phyloP scores from a whole-genome alignment of 2,888 invertebrate species.

The Chydorus sphaericus region DNA sequence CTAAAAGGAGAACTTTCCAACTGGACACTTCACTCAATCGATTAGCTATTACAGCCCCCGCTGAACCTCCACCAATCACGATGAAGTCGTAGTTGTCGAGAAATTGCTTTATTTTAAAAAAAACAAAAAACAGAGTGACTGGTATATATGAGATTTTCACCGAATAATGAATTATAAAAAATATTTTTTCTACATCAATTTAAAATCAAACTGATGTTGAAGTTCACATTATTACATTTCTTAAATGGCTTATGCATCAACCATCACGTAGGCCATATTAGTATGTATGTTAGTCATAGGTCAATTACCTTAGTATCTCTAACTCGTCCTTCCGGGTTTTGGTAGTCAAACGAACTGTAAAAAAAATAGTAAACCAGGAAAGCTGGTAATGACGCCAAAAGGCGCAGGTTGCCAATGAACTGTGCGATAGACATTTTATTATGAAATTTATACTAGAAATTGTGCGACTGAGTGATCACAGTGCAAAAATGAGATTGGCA shows the following conservation, averaged over 20 bases:
- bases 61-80: slow-evolving; percentile 50
- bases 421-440: not conserved
- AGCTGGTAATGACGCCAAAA: not conserved
- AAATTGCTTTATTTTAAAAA: not conserved
- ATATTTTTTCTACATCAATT: too few relatives aligned
- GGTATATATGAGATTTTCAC: too few relatives aligned
- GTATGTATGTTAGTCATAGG: too few relatives aligned
- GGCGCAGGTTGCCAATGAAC: not conserved
- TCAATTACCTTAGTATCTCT: not conserved
- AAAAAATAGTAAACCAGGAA: not conserved
- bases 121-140: too few relatives aligned
- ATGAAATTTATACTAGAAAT: too few relatives aligned
- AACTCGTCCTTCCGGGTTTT: not conserved
- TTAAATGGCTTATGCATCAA: too few relatives aligned
- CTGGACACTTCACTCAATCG: slow-evolving; percentile 47
- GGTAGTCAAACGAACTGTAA: not conserved
- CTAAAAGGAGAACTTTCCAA: slow-evolving; percentile 52
- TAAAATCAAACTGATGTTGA: too few relatives aligned
- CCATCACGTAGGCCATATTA: too few relatives aligned
- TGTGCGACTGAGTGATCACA: too few relatives aligned
- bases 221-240: too few relatives aligned
- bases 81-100: slow-evolving; percentile 35
- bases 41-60: slow-evolving; percentile 46
- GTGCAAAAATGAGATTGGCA: too few relatives aligned
- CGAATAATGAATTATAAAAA: too few relatives aligned